Evolutionary conservation across 2,113 vertebrate genomes (phyloP).

Genomic region (Gallinago jamesoni): DNA sequence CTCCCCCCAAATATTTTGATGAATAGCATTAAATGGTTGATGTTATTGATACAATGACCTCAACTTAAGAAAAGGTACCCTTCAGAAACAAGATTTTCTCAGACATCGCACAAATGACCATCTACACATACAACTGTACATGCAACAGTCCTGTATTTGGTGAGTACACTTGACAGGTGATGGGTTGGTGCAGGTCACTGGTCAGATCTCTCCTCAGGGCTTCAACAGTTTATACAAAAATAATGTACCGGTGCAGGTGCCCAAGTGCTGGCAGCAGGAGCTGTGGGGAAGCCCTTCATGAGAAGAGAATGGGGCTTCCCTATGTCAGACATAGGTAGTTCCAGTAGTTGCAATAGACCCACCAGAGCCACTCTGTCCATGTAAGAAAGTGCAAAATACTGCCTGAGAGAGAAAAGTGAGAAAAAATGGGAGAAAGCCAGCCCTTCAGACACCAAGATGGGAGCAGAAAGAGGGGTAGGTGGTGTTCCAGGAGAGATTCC

Average conservation of each 20-base stretch:
- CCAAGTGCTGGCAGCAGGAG: neutral
- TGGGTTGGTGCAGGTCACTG: neutral
- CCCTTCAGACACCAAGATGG: neutral
- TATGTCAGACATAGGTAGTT: accelerated
- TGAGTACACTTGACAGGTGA: neutral
- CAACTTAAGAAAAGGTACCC: neutral
- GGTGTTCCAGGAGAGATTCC: neutral
- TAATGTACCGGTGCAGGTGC: neutral
- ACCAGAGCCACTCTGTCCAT: neutral
- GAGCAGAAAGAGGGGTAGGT: neutral
- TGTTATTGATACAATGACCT: neutral
- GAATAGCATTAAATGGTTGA: neutral
- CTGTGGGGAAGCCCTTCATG: neutral
- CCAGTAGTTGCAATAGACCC: neutral
- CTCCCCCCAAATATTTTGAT: neutral
- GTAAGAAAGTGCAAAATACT: neutral
- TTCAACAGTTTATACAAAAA: neutral
- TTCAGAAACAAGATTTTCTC: neutral
- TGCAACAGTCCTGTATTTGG: neutral
- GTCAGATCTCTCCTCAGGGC: neutral
- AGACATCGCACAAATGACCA: neutral
- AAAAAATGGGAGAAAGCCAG: neutral
- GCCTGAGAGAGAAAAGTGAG: neutral
- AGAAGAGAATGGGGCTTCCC: neutral
- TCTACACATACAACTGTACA: accelerated